These are phyloP conservation scores for Caenorhabditis virilis DNA, from an alignment of 2,888 invertebrate species.

Conservation along the genomic window DNA sequence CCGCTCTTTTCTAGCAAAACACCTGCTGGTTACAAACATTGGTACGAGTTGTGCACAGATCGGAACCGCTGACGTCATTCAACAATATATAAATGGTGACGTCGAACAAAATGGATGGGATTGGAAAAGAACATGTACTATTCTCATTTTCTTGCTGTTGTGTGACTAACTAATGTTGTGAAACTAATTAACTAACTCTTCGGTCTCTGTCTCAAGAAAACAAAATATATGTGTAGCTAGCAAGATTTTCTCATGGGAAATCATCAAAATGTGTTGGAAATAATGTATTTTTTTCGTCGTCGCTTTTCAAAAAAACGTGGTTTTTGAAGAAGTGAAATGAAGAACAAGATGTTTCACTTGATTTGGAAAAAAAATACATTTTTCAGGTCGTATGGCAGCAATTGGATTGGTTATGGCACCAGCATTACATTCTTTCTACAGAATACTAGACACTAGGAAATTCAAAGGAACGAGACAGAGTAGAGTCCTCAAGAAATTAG, in stretches of 20 bases:
- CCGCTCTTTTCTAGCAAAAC: too few relatives aligned
- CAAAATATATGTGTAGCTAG: too few relatives aligned
- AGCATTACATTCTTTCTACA: conserved; percentile 40
- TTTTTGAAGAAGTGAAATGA: neutral
- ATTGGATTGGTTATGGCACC: conserved; percentile 44
- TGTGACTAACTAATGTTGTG: too few relatives aligned
- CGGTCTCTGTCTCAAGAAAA: too few relatives aligned
- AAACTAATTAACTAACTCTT: conserved; percentile 28
- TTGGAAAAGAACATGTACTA: conserved; percentile 44
- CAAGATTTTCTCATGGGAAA: conserved; percentile 36
- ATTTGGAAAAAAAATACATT: neutral
- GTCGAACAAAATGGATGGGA: conserved; percentile 44
- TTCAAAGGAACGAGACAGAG: conserved; percentile 28
- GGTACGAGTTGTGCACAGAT: conserved; percentile 43
- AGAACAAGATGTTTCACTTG: neutral
- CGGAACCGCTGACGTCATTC: conserved; percentile 46
- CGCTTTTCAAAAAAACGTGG: neutral
- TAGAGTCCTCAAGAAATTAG: conserved; percentile 38
- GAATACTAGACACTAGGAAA: conserved; percentile 36
- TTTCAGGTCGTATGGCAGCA: conserved; percentile 44
- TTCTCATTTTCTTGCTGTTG: conserved; percentile 17
- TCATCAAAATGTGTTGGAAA: conserved; percentile 7
- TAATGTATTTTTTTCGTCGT: neutral
- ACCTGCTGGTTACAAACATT: conserved; percentile 40
- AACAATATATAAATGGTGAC: conserved; percentile 47